phyloP scores from a whole-genome alignment of 2,888 invertebrate genomes.

The Nasonovia ribisnigri region DNA sequence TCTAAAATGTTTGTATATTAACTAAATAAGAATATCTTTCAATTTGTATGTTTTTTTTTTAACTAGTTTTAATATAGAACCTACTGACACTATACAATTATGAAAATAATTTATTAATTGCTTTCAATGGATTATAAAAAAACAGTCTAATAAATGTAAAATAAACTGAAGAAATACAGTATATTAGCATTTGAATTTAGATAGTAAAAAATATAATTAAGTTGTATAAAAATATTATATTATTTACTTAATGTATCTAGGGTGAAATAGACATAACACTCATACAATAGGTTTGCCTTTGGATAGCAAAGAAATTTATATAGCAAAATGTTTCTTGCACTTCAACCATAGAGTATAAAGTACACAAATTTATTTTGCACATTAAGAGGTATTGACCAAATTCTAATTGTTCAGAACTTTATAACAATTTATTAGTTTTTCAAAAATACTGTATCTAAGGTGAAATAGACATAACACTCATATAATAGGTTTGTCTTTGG shows the following conservation, averaged over 20 bases:
- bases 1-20: not conserved
- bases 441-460: conserved; percentile 24
- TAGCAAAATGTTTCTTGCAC: conserved; percentile 42
- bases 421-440: too few relatives aligned
- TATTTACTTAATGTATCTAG: not conserved
- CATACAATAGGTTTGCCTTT: not conserved
- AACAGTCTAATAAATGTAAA: not conserved
- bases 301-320: conserved; percentile 47
- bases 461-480: conserved; percentile 41
- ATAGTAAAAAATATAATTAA: not conserved
- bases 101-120: not conserved
- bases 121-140: not conserved
- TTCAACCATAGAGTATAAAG: not conserved
- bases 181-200: not conserved
- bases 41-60: too few relatives aligned
- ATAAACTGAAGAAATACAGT: not conserved
- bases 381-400: not conserved
- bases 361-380: conserved; percentile 48
- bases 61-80: not conserved
- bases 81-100: not conserved
- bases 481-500: conserved; percentile 35
- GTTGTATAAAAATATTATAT: not conserved
- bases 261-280: conserved; percentile 48
- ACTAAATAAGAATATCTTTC: not conserved
- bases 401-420: too few relatives aligned